phyloP scores from a whole-genome alignment of 2,797 vertebrate genomes.

The Dicrostonyx torquatus region DNA sequence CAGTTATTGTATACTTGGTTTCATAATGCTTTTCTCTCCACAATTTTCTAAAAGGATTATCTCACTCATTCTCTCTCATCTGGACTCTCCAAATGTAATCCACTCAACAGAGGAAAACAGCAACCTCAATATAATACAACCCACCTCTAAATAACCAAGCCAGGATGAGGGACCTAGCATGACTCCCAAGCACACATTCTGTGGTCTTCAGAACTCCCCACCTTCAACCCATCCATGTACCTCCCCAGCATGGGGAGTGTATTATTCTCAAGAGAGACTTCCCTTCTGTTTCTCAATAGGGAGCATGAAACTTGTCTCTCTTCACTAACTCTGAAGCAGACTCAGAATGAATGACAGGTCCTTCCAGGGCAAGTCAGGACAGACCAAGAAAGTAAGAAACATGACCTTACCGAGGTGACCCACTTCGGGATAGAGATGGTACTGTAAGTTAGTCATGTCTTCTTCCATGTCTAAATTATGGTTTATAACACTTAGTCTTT shows the following conservation, averaged over 20 bases:
- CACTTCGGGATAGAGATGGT: background rate
- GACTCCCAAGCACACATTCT: background rate
- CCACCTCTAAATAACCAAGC: background rate
- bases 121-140: background rate
- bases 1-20: background rate
- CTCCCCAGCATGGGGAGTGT: background rate
- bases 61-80: background rate
- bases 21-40: background rate
- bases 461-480: constrained; percentile 21
- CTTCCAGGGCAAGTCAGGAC: background rate
- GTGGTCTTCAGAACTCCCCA: background rate
- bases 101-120: background rate
- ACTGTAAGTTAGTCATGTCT: background rate
- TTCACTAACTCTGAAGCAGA: background rate
- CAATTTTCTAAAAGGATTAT: constrained; percentile 6
- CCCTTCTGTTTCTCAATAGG: background rate
- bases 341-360: background rate
- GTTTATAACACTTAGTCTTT: background rate
- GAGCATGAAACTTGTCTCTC: background rate
- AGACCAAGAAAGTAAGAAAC: background rate
- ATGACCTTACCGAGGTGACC: background rate
- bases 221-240: background rate
- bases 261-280: background rate
- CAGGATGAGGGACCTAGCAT: background rate
- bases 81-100: constrained; percentile 18